Evolutionary conservation across 2,888 invertebrate species (phyloP).

Genomic region (Dasysyrphus tricinctus): DNA sequence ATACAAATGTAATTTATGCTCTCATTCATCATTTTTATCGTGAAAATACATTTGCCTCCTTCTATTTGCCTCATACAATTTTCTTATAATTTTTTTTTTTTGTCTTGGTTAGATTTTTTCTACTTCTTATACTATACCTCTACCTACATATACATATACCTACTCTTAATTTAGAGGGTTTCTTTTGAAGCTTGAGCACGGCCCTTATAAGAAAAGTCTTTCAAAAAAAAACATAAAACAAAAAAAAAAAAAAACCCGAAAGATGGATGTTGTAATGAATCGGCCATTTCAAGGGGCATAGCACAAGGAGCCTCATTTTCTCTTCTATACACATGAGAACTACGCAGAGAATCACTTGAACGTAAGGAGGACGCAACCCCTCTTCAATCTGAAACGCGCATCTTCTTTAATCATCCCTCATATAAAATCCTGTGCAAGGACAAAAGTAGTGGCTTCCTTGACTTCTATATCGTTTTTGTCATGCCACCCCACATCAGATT

Average conservation of each 20-base stretch:
- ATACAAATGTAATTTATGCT: conserved; percentile 82
- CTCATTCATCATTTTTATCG: conserved; percentile 84
- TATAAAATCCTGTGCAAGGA: conserved; percentile 52
- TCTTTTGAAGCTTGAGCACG: conserved; percentile 38
- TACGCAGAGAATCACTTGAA: conserved; percentile 31
- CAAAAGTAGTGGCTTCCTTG: conserved; percentile 45
- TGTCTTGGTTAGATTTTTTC: conserved; percentile 17
- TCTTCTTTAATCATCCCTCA: conserved; percentile 56
- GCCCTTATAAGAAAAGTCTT: conserved; percentile 51
- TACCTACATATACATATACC: conserved; percentile 3
- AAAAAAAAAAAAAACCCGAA: conserved; percentile 34
- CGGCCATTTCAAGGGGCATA: conserved; percentile 57
- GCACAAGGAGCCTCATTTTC: conserved; percentile 13
- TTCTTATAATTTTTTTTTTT: conserved; percentile 21
- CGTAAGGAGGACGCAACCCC: conserved; percentile 3
- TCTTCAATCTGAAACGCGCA: conserved; percentile 47
- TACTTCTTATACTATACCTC: not conserved
- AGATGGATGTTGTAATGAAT: conserved; percentile 65
- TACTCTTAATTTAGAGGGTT: conserved; percentile 60
- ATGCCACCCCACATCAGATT: not conserved
- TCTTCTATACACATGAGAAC: conserved; percentile 22
- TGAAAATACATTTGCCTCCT: conserved; percentile 83
- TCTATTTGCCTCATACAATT: conserved; percentile 56
- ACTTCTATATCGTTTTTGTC: conserved; percentile 25
- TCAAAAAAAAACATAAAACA: conserved; percentile 26